Percentiles rank a stretch among this genome's conserved stretches.
phyloP scores from a whole-genome alignment of 2,797 vertebrate genomes.

The Trachops cirrhosus region DNA sequence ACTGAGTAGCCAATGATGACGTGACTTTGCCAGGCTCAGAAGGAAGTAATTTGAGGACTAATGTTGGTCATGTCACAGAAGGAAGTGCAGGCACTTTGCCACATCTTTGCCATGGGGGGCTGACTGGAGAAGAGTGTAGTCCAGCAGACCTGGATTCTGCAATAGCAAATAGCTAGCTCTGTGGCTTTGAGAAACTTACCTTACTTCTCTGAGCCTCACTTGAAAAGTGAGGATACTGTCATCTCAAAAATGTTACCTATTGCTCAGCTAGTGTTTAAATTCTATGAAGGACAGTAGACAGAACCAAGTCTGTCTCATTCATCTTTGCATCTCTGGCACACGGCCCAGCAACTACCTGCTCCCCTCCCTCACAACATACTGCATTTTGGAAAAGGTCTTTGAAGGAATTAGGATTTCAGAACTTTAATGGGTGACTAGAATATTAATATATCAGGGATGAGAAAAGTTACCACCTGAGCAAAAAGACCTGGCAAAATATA shows the following conservation, averaged over 20 bases:
- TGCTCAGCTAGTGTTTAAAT: not conserved
- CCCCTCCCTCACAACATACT: rapidly evolving
- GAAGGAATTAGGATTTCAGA: not conserved
- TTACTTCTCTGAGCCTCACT: not conserved
- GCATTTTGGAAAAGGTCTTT: not conserved
- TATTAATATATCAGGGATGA: not conserved
- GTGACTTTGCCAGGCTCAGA: not conserved
- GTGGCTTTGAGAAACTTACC: not conserved
- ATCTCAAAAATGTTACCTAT: not conserved
- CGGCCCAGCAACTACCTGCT: not conserved
- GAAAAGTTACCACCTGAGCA: not conserved
- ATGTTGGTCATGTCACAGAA: not conserved
- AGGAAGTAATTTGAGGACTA: not conserved
- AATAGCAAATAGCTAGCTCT: not conserved
- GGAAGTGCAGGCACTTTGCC: not conserved
- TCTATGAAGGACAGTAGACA: not conserved
- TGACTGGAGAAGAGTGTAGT: not conserved
- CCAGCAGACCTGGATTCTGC: not conserved
- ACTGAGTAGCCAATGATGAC: not conserved
- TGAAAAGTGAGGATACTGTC: not conserved
- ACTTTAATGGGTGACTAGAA: not conserved
- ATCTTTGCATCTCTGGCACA: not conserved
- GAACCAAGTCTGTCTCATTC: not conserved
- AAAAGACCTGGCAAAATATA: not conserved
- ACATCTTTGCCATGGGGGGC: not conserved